phyloP scores from a whole-genome alignment of 2,113 vertebrate genomes.

The Phyllostomus hastatus region DNA sequence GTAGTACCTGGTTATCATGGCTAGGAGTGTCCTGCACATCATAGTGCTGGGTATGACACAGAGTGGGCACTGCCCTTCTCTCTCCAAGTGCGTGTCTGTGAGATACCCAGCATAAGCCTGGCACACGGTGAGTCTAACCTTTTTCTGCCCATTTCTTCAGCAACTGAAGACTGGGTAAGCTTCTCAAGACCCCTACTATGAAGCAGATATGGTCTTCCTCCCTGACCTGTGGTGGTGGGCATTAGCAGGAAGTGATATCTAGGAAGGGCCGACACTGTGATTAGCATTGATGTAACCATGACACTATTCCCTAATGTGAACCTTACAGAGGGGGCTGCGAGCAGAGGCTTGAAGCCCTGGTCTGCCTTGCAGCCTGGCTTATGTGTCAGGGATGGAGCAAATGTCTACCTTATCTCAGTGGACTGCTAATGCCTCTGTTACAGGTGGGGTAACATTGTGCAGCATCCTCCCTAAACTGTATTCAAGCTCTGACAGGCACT shows the following conservation, averaged over 20 bases:
- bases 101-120: not conserved
- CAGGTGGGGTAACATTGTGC: not conserved
- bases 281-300: not conserved
- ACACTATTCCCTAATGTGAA: not conserved
- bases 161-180: not conserved
- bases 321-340: not conserved
- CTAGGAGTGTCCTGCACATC: not conserved
- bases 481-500: not conserved
- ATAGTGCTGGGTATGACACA: accelerated
- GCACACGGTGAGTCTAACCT: not conserved
- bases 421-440: not conserved
- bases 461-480: not conserved
- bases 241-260: not conserved
- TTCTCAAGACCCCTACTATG: not conserved
- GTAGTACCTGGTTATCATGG: not conserved
- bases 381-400: not conserved
- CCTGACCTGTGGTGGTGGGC: not conserved
- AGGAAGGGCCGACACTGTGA: not conserved
- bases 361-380: not conserved
- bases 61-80: not conserved
- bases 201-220: not conserved
- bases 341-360: not conserved
- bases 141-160: not conserved
- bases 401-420: not conserved
- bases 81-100: not conserved